These are phyloP conservation scores for Galerucella nymphaeae DNA, from an alignment of 2,888 invertebrate genomes.

Conservation along the genomic window DNA sequence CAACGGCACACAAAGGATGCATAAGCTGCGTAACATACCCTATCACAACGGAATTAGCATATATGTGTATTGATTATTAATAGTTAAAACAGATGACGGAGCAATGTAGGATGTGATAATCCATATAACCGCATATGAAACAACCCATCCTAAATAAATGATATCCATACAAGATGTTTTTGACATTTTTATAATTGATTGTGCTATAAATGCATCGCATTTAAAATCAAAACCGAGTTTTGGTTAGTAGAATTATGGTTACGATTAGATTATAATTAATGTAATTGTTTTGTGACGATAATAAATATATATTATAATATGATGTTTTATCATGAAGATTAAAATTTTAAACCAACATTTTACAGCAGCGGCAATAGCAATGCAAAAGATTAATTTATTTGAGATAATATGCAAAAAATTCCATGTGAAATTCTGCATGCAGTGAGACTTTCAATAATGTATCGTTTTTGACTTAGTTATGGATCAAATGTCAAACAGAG, in stretches of 20 bases:
- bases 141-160: conserved; percentile 9
- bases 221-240: neutral
- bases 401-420: too few species aligned
- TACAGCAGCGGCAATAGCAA: too few species aligned
- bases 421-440: too few species aligned
- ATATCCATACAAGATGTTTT: conserved; percentile 10
- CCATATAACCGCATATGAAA: conserved; percentile 17
- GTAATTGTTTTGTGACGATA: neutral
- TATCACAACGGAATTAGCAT: conserved; percentile 25
- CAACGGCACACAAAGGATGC: conserved; percentile 23
- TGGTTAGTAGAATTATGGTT: neutral
- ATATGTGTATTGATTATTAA: conserved; percentile 29
- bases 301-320: too few species aligned
- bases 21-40: conserved; percentile 24
- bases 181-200: conserved; percentile 18
- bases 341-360: too few species aligned
- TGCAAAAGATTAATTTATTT: too few species aligned
- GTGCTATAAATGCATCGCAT: neutral
- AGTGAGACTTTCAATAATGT: too few species aligned
- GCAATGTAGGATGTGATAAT: conserved; percentile 29
- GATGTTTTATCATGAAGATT: too few species aligned
- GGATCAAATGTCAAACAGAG: too few species aligned
- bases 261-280: neutral
- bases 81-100: conserved; percentile 32
- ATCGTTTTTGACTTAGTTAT: too few species aligned